These are phyloP conservation scores for Sanderia malayensis DNA, from an alignment of 30 jellyfish, hydroid and myxozoan genomes.

Conservation along the genomic window DNA sequence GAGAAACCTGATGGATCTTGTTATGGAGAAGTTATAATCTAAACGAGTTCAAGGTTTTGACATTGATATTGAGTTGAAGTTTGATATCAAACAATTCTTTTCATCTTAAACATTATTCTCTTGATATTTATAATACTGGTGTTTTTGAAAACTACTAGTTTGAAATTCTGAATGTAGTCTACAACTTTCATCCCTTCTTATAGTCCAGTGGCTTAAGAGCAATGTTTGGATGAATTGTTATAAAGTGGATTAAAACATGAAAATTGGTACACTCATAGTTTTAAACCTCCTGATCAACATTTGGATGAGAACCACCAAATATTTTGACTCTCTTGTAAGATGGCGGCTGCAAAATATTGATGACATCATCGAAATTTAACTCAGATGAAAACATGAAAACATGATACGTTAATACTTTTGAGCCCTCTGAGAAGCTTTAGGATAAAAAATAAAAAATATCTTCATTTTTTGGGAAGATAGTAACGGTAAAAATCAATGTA, in stretches of 20 bases:
- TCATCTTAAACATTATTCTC: no score
- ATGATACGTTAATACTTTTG: neutral
- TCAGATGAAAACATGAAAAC: neutral
- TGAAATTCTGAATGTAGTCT: no score
- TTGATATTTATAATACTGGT: no score
- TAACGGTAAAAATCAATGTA: neutral
- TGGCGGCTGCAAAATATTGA: neutral
- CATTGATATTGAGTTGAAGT: no score
- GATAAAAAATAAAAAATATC: neutral
- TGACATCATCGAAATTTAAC: neutral
- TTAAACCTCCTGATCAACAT: neutral
- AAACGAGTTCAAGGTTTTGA: no score
- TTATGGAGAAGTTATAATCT: no score
- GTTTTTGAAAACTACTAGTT: no score
- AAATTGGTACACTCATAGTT: neutral
- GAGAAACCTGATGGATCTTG: no score
- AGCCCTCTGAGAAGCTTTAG: neutral
- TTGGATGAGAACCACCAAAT: neutral
- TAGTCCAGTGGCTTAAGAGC: neutral
- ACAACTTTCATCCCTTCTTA: no score
- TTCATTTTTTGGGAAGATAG: neutral
- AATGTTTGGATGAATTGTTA: no score
- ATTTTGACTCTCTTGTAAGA: neutral
- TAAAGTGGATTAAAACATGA: neutral
- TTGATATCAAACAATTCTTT: no score